These are phyloP conservation scores for cat (Felis catus) DNA, from an alignment of 2,113 vertebrate species.

Conservation along the genomic window F.catus_Fca126_mat1.0 CM031425.1:34688001-34688500, in stretches of 20 bases:
- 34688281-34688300: not conserved
- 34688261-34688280: not conserved
- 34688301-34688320: not conserved
- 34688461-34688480: too few species aligned
- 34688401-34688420: not conserved
- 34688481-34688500: too few species aligned
- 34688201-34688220: too few species aligned
- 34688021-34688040: slow-evolving; percentile 39
- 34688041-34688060: not conserved
- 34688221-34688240: too few species aligned
- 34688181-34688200: too few species aligned
- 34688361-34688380: not conserved
- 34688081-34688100: not conserved
- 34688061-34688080: not conserved
- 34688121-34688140: too few species aligned
- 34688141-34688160: too few species aligned
- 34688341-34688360: not conserved
- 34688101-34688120: slow-evolving; percentile 17
- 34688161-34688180: too few species aligned
- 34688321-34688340: not conserved
- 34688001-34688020: slow-evolving; percentile 36
- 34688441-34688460: not conserved
- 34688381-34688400: not conserved
- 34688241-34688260: too few species aligned
- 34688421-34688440: not conserved